Evolutionary conservation across 2,888 invertebrate genomes (phyloP), one percentile per base, ranked within the genome.

Genomic region (Himalopsyche anomala): DNA sequence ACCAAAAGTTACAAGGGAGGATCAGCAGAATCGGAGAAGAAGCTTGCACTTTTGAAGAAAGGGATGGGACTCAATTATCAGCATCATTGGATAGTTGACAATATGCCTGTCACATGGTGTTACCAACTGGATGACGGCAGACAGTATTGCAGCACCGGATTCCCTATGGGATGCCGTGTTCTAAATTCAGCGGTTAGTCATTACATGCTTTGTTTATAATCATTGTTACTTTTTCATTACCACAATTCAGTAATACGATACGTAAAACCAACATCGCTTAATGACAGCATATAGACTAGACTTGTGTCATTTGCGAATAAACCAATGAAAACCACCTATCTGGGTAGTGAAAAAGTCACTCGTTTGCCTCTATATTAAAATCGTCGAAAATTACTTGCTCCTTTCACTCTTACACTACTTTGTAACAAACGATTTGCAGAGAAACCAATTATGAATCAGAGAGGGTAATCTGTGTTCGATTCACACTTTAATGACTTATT

Each of bases 21-120:
- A 0, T 94, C 95, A 89, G 91, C 94, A 0, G 94, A 95, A 15
- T 94, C 95, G 81, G 94, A 94, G 80, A 95, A 95, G 88, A 96
- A 96, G 89, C 92, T 99, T 89, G 96, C 96, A 90, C 95, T 96
- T 19, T 93, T 99, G 86, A 96, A 97, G 91, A 97, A 97, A 92
- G 99, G 98, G 87, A 98, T 99, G 94, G 96, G 96, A 87, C 93
- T 98, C 84, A 99, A 99, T 91, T 99, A 99, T 91, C 98, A 99
- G 90, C 99, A 99, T 92, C 99, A 99, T 91, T 99, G 99, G 99
- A 98, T 98, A 90, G 94, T 98, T 88, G 99, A 99, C 92, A 99
- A 99, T 91, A 99, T 99, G 99, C 99, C 99, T 0, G 97, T 99
- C 1, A 99, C 99, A 0, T 99, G 98, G 97, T 99, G 99, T 91